Evolutionary conservation across 2,113 vertebrate species (phyloP).

Genomic region (Laticauda laticaudata): DNA sequence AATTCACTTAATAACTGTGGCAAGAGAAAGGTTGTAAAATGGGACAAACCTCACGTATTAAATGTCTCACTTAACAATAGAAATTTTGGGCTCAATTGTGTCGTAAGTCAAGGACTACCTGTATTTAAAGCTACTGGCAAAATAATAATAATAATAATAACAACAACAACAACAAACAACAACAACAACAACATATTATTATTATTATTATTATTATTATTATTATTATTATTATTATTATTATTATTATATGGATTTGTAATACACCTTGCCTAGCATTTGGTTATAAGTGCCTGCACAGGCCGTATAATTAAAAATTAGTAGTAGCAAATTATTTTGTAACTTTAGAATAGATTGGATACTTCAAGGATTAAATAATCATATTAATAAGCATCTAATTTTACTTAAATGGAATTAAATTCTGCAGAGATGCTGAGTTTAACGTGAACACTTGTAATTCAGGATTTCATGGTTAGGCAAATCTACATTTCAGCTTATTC

Average conservation of each 20-base stretch:
- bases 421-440: background rate
- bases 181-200: too few species aligned
- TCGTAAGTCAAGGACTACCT: background rate
- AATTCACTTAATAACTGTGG: too few species aligned
- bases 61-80: too few species aligned
- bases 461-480: background rate
- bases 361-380: background rate
- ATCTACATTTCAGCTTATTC: background rate
- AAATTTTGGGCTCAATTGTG: background rate
- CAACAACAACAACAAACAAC: too few species aligned
- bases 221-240: too few species aligned
- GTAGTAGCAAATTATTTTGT: background rate
- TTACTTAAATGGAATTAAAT: conserved; percentile 13
- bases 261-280: background rate
- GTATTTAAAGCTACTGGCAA: background rate
- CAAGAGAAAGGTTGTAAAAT: too few species aligned
- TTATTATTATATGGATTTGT: too few species aligned
- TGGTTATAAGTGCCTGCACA: background rate
- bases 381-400: conserved; percentile 2
- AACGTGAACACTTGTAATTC: background rate
- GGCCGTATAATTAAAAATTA: conserved; percentile 21
- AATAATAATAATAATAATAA: background rate
- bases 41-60: too few species aligned
- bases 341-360: background rate
- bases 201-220: too few species aligned